Base-by-base conservation (phyloP, 2,113 vertebrate genomes). In the Pelobates fuscus region DNA sequence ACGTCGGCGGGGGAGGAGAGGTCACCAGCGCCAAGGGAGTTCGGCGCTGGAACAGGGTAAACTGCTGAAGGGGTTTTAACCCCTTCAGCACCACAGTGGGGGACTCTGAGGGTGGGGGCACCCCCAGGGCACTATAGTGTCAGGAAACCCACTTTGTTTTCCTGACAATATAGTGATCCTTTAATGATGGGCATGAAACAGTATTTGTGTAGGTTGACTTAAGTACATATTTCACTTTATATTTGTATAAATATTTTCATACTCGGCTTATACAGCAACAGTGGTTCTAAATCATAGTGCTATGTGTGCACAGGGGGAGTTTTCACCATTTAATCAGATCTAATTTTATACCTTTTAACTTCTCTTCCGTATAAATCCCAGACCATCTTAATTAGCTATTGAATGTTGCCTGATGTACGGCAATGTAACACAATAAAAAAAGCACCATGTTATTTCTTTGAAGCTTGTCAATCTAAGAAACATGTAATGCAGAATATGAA, bases 401-500 rank as follows among this genome's bases (percentile, higher is more conserved):
- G 63, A 55, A 75, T 27, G 24, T 1, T 60, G 54, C 52, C 71
- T 72, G 46, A 43, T 71, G 79, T 8, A 81, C 78, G 14, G 65
- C 15, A 54, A 72, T 78, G 41, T 77, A 78, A 80, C 3, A 26
- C 0, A 3, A 58, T 66, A 78, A 71, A 74, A 80, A 67, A 77
- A 59, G 24, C 46, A 37, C 1, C n/a, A 46, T 46, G 59, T 76
- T 79, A 83, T 82, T 82, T 70, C 59, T 84, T 76, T 81, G 58
- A 82, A 82, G 67, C 84, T 43, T 76, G 78, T 80, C 84, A 83
- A 82, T 89, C 77, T 74, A 55, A 60, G 82, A 77, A 85, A 82
- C 67, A 81, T 82, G 26, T 79, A 81, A 78, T 60, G 23, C 32
- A 83, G 77, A 89, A 82, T 86, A 86, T 76, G 77, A 89, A 87